phyloP scores from a whole-genome alignment of 2,113 vertebrate species.

The Aramus guarauna region DNA sequence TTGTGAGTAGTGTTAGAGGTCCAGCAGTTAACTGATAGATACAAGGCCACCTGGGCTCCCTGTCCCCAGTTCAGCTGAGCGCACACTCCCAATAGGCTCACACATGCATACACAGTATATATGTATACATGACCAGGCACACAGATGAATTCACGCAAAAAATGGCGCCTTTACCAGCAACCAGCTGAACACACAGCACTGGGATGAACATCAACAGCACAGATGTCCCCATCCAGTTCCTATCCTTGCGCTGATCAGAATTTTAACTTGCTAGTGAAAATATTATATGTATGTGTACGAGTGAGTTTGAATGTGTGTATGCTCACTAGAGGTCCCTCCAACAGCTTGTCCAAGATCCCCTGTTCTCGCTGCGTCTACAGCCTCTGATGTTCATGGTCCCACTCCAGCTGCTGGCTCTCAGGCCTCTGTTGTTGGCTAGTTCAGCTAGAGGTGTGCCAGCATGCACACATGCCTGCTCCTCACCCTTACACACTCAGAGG shows the following conservation, averaged over 20 bases:
- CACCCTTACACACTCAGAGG: background rate
- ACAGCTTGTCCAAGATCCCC: background rate
- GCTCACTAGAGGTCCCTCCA: background rate
- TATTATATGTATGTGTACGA: background rate
- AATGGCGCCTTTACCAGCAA: background rate
- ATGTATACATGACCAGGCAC: background rate
- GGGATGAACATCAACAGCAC: background rate
- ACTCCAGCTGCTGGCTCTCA: background rate
- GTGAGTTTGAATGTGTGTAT: too few relatives aligned
- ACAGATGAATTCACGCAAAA: background rate
- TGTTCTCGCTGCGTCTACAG: background rate
- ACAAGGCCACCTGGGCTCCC: too few relatives aligned
- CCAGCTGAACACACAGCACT: background rate
- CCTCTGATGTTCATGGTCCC: background rate
- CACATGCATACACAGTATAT: too few relatives aligned
- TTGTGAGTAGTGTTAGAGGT: background rate
- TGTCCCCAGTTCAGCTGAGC: background rate
- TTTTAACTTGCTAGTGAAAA: background rate
- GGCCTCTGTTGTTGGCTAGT: background rate
- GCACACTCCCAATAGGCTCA: fast-evolving
- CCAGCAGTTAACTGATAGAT: background rate
- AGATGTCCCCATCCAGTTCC: background rate
- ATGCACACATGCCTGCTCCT: too few relatives aligned
- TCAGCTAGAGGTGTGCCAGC: background rate
- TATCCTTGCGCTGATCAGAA: background rate